Conservation (phyloP, 2,797 vertebrate species). For the Pteronotus mesoamericanus region DNA sequence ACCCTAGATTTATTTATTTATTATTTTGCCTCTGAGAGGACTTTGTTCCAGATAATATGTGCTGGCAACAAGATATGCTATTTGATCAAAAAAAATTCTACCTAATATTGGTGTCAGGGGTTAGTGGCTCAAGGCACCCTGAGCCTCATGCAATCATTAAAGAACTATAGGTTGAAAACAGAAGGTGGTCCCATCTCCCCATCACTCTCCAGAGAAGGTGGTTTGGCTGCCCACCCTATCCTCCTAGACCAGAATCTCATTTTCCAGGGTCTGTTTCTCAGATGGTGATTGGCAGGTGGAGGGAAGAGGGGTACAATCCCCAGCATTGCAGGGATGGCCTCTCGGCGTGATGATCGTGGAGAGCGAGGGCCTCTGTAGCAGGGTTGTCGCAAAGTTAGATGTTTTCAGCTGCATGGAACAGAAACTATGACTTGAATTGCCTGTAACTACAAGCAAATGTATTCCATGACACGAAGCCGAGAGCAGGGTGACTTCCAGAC, state of each 20-base stretch:
- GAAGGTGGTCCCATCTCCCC: not conserved
- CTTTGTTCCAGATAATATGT: not conserved
- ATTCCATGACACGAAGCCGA: not conserved
- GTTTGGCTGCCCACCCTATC: not conserved
- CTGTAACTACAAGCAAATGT: not conserved
- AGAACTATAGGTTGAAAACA: not conserved
- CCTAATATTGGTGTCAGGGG: not conserved
- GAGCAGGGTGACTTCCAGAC: not conserved
- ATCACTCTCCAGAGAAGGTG: not conserved
- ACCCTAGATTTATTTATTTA: not conserved
- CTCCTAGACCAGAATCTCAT: not conserved
- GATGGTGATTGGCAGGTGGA: not conserved
- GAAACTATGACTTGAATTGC: not conserved
- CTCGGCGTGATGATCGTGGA: rapidly evolving
- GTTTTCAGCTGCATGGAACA: not conserved
- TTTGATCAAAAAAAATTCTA: not conserved
- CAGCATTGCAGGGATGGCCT: not conserved
- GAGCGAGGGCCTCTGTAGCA: too few species aligned
- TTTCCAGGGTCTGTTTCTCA: not conserved
- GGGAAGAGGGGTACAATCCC: not conserved
- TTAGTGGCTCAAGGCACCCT: not conserved
- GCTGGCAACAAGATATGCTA: not conserved
- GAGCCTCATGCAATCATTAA: not conserved
- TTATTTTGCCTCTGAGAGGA: not conserved
- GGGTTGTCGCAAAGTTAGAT: not conserved